Conservation (phyloP, 2,888 invertebrate genomes). For the Scaptomyza reducta region DNA sequence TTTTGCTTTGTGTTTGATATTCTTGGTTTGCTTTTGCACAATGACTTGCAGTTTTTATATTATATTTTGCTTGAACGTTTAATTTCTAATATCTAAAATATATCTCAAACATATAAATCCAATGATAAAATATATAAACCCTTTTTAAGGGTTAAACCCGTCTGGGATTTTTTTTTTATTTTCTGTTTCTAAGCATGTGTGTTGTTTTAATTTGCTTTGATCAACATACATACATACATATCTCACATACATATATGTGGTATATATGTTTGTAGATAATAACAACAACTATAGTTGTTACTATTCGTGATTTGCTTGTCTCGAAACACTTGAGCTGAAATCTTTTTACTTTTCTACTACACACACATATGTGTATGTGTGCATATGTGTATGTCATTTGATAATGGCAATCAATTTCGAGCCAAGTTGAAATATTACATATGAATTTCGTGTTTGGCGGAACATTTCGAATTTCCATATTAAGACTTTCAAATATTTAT, state of each 20-base stretch:
- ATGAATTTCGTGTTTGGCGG: not conserved
- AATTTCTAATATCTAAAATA: not conserved
- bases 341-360: no score
- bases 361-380: no score
- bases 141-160: no score
- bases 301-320: not conserved
- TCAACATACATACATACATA: no score
- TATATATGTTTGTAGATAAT: no score
- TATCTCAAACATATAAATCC: no score
- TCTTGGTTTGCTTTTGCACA: not conserved
- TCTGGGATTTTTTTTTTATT: not conserved
- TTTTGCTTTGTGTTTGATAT: not conserved
- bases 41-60: not conserved
- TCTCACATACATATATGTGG: no score
- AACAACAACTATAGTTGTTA: not conserved
- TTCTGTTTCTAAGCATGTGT: not conserved
- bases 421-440: not conserved
- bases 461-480: not conserved
- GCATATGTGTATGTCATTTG: not conserved
- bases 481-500: slow-evolving; percentile 3
- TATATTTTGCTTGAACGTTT: not conserved
- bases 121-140: not conserved
- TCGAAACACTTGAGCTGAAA: not conserved
- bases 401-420: slow-evolving; percentile 18
- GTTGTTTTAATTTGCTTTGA: not conserved